Evolutionary conservation across 2,797 vertebrate genomes (phyloP), one percentile per base, ranked within the genome.

Genomic region (Etheostoma nigrum): DNA sequence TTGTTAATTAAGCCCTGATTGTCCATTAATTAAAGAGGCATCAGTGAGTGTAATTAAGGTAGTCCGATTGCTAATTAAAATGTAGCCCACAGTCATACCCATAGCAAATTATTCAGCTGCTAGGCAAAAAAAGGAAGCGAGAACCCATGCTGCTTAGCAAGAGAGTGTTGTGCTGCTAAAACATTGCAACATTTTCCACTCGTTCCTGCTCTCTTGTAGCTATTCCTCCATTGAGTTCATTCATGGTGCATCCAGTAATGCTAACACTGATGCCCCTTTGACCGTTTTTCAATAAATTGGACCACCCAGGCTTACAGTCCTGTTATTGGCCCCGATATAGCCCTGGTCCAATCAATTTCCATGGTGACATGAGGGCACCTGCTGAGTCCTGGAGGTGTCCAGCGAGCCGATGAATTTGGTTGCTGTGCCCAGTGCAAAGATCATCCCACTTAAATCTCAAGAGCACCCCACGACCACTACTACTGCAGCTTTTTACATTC

Each of bases 61-160:
- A 89, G 93, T 94, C 88, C 83, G 74, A 93, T 82, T 93, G 93
- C 92, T 95, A 94, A 96, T 96, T 95, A 95, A 95, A 95, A 93
- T 88, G 88, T 94, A 92, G 94, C 94, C 94, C 72, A 88, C 82
- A 92, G 95, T 94, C 90, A 93, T 90, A 87, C 52, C 82, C 91
- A 90, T 88, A 86, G 84, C 88, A 92, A 92, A 95, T 95, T 89
- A 94, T 92, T 90, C 84, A 81, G 82, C 91, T 93, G 88, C 78
- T 75, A 80, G 87, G 82, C 84, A 87, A 79, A 85, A 85, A 64
- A 83, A 84, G 72, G 65, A 87, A 82, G 75, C 2, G 45, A 78
- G 82, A 72, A 44, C 27, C 47, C 60, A 65, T 85, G 70, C 74
- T 74, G 48, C 36, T 53, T 76, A 77, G 61, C 11, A 67, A 76